A percentile compares a stretch with the other conserved stretches of the same genome.
Evolutionary conservation across 92 coral and sea anemone species (phyloP).

Genomic region (Phenganax stokvisi): DNA sequence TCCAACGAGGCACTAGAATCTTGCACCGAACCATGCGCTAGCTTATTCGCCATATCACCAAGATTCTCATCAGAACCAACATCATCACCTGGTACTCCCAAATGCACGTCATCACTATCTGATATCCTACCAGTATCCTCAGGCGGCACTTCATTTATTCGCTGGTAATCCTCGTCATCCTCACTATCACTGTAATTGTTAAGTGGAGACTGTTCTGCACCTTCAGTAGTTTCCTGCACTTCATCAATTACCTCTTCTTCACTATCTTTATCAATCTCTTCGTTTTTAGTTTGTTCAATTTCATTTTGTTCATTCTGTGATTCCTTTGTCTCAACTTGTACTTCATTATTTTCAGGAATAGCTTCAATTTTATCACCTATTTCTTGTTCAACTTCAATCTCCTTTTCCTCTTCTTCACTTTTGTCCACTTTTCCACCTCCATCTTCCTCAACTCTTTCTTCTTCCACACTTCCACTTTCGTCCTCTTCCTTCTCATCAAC

Average conservation of each 20-base stretch:
- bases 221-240: not conserved
- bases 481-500: conserved; percentile 24
- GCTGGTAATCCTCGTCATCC: conserved; percentile 18
- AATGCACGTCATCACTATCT: conserved; percentile 4
- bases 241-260: not conserved
- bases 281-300: not conserved
- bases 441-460: not conserved
- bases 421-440: not conserved
- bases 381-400: not conserved
- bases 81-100: conserved; percentile 33
- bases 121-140: conserved; percentile 14
- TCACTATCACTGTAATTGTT: conserved; percentile 13
- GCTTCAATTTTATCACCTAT: not conserved
- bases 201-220: not conserved
- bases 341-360: not conserved
- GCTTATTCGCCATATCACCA: conserved; percentile 8
- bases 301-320: not conserved
- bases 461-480: conserved; percentile 11
- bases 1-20: conserved; percentile 10
- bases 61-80: conserved; percentile 8
- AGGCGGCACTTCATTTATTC: conserved; percentile 38
- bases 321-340: not conserved
- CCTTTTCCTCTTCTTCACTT: not conserved
- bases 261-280: not conserved
- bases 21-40: conserved; percentile 32